Conservation (phyloP, 1,140 invertebrate species). For the Bombus superbus region DNA sequence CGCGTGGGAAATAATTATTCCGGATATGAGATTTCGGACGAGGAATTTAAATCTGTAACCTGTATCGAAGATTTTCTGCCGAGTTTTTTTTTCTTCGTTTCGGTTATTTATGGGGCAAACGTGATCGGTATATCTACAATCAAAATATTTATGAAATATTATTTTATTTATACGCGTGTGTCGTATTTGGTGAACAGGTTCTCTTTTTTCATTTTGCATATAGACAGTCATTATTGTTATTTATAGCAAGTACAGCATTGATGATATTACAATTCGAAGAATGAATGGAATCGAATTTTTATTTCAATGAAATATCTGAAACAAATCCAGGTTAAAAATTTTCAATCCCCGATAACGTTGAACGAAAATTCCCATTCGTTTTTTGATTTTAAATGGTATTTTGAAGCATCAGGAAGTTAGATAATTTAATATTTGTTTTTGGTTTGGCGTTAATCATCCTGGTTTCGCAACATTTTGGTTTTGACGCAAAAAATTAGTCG, state of each 20-base stretch:
- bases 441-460: not conserved
- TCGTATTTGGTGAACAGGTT: not conserved
- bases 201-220: not conserved
- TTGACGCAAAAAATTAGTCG: not conserved
- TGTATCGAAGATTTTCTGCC: not conserved
- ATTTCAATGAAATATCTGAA: too few relatives aligned
- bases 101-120: not conserved
- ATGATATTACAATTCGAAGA: not conserved
- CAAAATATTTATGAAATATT: not conserved
- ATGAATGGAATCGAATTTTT: not conserved
- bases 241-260: not conserved
- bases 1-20: too few relatives aligned
- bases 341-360: too few relatives aligned
- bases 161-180: not conserved
- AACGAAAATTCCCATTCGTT: not conserved
- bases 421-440: not conserved
- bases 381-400: not conserved
- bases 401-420: not conserved
- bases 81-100: not conserved
- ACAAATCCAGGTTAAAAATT: too few relatives aligned
- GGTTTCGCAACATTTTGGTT: not conserved
- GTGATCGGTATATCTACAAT: not conserved
- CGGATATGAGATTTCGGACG: too few relatives aligned
- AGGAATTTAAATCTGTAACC: not conserved
- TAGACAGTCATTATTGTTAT: not conserved